These are phyloP conservation scores for Drosophila colorata DNA, from an alignment of 2,888 invertebrate genomes.

Conservation along the genomic window DNA sequence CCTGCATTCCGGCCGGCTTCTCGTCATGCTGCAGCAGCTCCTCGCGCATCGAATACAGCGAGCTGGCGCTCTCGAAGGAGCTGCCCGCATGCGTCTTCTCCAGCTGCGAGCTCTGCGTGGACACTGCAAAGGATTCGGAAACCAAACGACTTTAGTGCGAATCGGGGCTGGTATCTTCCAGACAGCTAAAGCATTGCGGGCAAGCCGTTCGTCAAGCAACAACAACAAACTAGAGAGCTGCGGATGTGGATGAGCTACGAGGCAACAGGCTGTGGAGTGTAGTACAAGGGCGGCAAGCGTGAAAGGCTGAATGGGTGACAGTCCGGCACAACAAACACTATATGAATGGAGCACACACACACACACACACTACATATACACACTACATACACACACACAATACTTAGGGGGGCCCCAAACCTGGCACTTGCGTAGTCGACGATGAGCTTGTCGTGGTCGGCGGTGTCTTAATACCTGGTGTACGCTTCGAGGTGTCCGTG, in stretches of 20 bases:
- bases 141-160: no score
- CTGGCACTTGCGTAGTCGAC: slow-evolving; percentile 86
- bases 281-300: slow-evolving; percentile 37
- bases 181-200: slow-evolving; percentile 74
- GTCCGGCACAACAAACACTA: slow-evolving; percentile 33
- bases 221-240: slow-evolving; percentile 83
- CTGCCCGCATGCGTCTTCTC: slow-evolving; percentile 90
- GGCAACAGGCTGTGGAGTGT: slow-evolving; percentile 22
- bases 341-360: slow-evolving; percentile 24
- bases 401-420: slow-evolving; percentile 80
- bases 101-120: slow-evolving; percentile 85
- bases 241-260: slow-evolving; percentile 59
- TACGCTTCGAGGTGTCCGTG: slow-evolving; percentile 90
- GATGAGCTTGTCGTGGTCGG: slow-evolving; percentile 85
- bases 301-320: slow-evolving; percentile 23
- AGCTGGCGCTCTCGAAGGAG: slow-evolving; percentile 95
- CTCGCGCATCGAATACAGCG: slow-evolving; percentile 91
- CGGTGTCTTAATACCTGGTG: slow-evolving; percentile 86
- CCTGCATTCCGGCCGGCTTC: slow-evolving; percentile 30
- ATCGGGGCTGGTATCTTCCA: background rate
- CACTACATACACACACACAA: slow-evolving; percentile 43
- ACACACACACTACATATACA: slow-evolving; percentile 20
- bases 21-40: slow-evolving; percentile 87
- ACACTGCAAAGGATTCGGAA: slow-evolving; percentile 65
- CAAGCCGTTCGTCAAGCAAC: slow-evolving; percentile 84